Evolutionary conservation across 2,113 vertebrate species (phyloP), one percentile per base, ranked within the genome.

Genomic region (Motacilla alba): DNA sequence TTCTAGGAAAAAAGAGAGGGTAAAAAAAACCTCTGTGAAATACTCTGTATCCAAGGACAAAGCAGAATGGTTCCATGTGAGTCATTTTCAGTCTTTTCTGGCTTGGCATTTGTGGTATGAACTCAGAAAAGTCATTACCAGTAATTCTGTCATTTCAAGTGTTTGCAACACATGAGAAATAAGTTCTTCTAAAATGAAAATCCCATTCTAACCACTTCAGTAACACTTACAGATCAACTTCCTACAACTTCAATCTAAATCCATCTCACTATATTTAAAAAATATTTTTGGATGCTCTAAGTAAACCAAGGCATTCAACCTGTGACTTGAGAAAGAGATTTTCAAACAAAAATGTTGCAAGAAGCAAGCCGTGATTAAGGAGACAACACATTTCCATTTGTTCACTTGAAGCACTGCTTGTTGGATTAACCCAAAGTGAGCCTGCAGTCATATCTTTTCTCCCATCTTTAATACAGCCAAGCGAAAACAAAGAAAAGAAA

Each of bases 1-100:
- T 92, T 92, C 83, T 93, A 94, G 92, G 83, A 93, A 97, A 96
- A 94, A 90, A 16, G 20, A 82, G 31, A 84, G 46, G 19, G 2
- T 39, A 55, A 31, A 68, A 68, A 83, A 73, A 63, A 3, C 2
- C 53, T 93, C 63, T 27, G 43, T 55, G 78, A 88, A 35, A 93
- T 93, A 58, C 53, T 92, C 28, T n/a, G 28, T 60, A 92, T 56
- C 39, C 80, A 92, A 77, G 47, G 30, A 93, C 72, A 94, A 93
- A 83, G 63, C 55, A 43, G 83, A 95, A 97, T 84, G 73, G 76
- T 68, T 94, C 60, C 69, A 81, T 87, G 37, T 78, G 93, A 94
- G 52, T 75, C 1, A 93, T 83, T 82, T 90, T 92, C 72, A 88
- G 6, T 60, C 76, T 93, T 73, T 1, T 1, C 63, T 69, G 59